Percentiles rank a stretch among this genome's conserved stretches.
Conservation (phyloP, 1,140 invertebrate genomes). For the Trachymyrmex cornetzi region DNA sequence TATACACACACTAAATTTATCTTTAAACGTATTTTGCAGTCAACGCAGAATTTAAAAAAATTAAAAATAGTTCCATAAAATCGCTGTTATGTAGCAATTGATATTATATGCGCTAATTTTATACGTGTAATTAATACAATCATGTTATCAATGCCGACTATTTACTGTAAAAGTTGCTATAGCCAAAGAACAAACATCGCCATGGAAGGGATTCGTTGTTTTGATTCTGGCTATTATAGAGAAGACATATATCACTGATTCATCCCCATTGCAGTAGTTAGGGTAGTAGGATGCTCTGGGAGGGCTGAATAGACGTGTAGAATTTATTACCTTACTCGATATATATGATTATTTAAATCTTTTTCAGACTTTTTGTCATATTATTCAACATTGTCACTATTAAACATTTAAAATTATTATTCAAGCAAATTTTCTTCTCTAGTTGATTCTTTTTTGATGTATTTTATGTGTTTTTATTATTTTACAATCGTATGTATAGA, state of each 20-base stretch:
- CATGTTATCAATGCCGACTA: slow-evolving; percentile 65
- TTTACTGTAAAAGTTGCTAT: slow-evolving; percentile 68
- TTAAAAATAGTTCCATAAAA: not conserved
- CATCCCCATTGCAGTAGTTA: slow-evolving; percentile 79
- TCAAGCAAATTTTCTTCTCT: not conserved
- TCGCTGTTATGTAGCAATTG: not conserved
- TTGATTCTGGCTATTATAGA: slow-evolving; percentile 83
- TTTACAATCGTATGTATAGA: not conserved
- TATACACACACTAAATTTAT: no score
- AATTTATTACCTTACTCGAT: slow-evolving; percentile 75
- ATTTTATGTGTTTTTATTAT: not conserved
- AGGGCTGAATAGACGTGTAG: slow-evolving; percentile 68
- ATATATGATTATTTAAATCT: slow-evolving; percentile 81
- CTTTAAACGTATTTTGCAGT: not conserved
- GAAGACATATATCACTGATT: slow-evolving; percentile 83
- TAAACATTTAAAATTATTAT: slow-evolving; percentile 22
- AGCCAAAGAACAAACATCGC: slow-evolving; percentile 74
- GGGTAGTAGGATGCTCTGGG: slow-evolving; percentile 72
- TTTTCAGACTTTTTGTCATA: slow-evolving; percentile 44
- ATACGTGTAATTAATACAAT: slow-evolving; percentile 73
- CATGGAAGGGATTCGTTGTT: slow-evolving; percentile 74
- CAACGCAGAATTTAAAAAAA: not conserved
- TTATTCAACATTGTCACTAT: slow-evolving; percentile 54
- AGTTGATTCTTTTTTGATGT: slow-evolving; percentile 1
- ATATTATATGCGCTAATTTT: slow-evolving; percentile 26